Evolutionary conservation across 64 coral and sea anemone species (phyloP).

Genomic region (Porites lutea): DNA sequence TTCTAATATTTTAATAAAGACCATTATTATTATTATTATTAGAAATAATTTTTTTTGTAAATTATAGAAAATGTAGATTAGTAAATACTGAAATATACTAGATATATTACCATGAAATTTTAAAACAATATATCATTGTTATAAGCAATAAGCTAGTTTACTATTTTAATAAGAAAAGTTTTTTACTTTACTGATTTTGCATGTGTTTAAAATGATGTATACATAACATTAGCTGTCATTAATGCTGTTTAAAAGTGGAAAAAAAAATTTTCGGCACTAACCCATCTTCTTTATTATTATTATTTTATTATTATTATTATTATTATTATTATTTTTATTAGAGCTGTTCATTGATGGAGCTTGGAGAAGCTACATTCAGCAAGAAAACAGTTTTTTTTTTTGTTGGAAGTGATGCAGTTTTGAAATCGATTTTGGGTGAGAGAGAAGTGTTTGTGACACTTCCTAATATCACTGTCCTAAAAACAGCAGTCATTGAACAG

Average conservation of each 20-base stretch:
- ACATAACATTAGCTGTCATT: too few species aligned
- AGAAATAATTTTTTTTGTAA: not conserved
- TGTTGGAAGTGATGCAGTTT: not conserved
- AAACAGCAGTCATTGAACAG: not conserved
- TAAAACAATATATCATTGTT: too few species aligned
- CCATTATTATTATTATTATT: slow-evolving; percentile 2
- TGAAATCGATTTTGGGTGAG: not conserved
- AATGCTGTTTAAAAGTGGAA: not conserved
- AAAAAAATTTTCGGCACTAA: not conserved
- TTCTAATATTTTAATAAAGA: slow-evolving; percentile 8
- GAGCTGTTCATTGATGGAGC: too few species aligned
- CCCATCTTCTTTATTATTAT: not conserved
- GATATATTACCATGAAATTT: slow-evolving; percentile 4
- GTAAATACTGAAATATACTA: not conserved
- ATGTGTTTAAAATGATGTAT: too few species aligned
- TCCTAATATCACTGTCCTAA: not conserved
- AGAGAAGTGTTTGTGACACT: not conserved
- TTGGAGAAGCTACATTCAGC: not conserved
- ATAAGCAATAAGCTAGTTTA: too few species aligned
- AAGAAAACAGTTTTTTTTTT: not conserved
- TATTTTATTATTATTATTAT: slow-evolving; percentile 9
- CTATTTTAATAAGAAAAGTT: too few species aligned
- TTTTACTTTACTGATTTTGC: too few species aligned
- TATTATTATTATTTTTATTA: slow-evolving; percentile 1
- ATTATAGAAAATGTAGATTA: slow-evolving; percentile 1